phyloP scores from a whole-genome alignment of 2,113 vertebrate species.

The Amphiprion percula region DNA sequence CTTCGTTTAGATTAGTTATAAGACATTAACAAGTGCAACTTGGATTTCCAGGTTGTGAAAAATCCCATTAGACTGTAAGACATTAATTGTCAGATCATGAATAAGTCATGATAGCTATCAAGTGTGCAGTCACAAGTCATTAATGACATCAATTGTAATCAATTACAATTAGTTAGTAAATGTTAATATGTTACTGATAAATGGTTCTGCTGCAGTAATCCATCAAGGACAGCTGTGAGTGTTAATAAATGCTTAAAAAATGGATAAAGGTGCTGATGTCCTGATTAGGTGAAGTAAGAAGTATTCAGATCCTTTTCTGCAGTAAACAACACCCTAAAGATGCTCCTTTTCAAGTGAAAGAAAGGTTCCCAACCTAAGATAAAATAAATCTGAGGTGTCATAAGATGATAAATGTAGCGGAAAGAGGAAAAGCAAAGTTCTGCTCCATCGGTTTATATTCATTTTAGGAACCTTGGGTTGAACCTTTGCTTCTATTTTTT shows the following conservation, averaged over 20 bases:
- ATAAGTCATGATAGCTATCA: background rate
- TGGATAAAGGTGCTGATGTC: background rate
- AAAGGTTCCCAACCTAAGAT: background rate
- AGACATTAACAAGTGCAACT: no score
- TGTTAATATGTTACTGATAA: background rate
- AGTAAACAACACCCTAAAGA: background rate
- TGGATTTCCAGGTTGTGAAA: background rate
- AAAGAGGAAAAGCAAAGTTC: background rate
- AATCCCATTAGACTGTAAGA: background rate
- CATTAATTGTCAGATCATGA: background rate
- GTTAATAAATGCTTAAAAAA: slow-evolving; percentile 11
- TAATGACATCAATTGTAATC: background rate
- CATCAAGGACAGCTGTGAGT: background rate
- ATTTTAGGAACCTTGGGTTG: background rate
- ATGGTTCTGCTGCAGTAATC: background rate
- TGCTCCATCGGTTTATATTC: background rate
- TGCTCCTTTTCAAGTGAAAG: background rate
- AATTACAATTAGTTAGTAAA: background rate
- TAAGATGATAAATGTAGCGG: slow-evolving; percentile 1
- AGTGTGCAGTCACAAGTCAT: background rate
- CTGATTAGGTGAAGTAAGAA: background rate
- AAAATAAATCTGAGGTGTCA: background rate
- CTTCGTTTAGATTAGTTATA: background rate
- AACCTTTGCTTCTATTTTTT: background rate
- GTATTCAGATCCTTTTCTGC: background rate